Base-by-base conservation (phyloP, 2,888 invertebrate species). In the Drosophila barbarae region DNA sequence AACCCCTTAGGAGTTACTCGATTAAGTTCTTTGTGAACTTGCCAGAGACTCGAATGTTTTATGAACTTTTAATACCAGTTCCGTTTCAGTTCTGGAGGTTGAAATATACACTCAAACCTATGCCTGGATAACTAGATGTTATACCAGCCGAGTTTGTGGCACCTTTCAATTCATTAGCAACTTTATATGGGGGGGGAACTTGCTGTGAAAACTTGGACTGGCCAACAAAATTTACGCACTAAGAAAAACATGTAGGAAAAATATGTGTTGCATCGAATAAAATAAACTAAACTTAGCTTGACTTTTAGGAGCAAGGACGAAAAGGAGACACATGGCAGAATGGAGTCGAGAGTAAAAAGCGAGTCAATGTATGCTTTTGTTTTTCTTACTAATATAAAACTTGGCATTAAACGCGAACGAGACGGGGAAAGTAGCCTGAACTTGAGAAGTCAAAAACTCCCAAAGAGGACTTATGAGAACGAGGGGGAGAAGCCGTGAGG, bases 401-500 rank as follows among this genome's bases (percentile, higher is more conserved):
- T 83, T 85, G 80, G 84, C 84, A 85, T 79, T 85, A 77, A 77
- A 64, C 64, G 58, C 50, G 52, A 61, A 64, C 55, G 69, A 63
- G 64, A 60, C 28, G 58, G 61, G 58, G 28, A 44, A 36, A 42
- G 60, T 46, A 34, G 50, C 41, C 81, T 85, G 81, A 85, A 79
- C 79, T 79, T 85, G 81, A 84, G 85, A 85, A 79, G 79, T 79
- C 85, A 85, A 80, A 85, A 79, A 79, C 85, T 79, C 84, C 71
- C 56, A 74, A 79, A 83, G 81, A 83, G 85, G 85, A 77, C 81
- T 79, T 79, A 83, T 75, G 77, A 56, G 61, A 36, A 60, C 12
- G 30, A 10, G 34, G 44, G 7, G 46, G n/a, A 36, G 52, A 9
- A 8, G 30, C 28, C n/a, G 15, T n/a, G 15, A 7, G 51, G 9